Base-by-base conservation (phyloP, 2,888 invertebrate species). In the Mythimna impura region DNA sequence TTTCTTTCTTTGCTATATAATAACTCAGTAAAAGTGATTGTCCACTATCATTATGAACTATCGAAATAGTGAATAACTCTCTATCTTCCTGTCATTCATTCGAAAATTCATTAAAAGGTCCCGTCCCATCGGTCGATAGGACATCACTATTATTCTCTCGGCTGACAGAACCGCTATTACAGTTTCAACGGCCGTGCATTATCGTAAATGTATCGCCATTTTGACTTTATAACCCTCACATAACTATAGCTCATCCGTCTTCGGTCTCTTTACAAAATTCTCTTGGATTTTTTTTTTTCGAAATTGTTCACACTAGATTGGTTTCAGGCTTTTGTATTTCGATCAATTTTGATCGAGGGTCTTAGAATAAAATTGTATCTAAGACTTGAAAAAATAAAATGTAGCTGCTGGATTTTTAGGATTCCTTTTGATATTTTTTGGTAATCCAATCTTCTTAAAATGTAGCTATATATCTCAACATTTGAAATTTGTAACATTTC, bases 181-280 rank as follows among this genome's bases (percentile, higher is more conserved):
- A 87, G 84, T 76, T 85, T 75, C 87, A 92, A 93, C 90, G 93
- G 91, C 91, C 89, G 82, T 87, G 88, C 91, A 93, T 93, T 93
- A 93, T 90, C 91, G 91, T 90, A 91, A 93, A 94, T 92, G 92
- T 94, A 92, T 92, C 89, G 92, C 89, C 90, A 88, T 91, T 93
- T 91, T 91, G 91, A 92, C 91, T 92, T 93, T 92, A 93, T 91
- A 90, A 89, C 88, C 88, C 88, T 85, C 87, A 86, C 88, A 89
- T 92, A 91, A 90, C 89, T 88, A 85, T 82, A 82, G 81, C 81
- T 76, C 58, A 90, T 91, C 87, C 85, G 85, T 91, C 89, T 89
- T 81, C 72, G 79, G 81, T 78, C 80, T 80, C 77, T 86, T 87
- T 80, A 86, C 83, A 83, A 84, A 85, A 85, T 87, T 82, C 81